A percentile compares a stretch with the other conserved stretches of the same genome.
Evolutionary conservation across 1,140 invertebrate species (phyloP).

Genomic region (Cephus cinctus): DNA sequence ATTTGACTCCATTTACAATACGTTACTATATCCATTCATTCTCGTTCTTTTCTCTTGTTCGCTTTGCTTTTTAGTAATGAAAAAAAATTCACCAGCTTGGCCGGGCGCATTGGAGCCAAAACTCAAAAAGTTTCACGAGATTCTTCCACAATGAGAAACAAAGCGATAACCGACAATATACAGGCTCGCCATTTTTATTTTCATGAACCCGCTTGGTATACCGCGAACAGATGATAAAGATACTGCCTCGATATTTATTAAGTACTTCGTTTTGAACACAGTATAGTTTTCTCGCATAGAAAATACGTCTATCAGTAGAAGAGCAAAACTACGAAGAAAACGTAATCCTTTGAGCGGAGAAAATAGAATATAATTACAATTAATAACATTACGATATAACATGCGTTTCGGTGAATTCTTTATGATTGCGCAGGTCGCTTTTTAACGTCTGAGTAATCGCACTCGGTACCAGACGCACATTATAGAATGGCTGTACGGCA

Average conservation of each 20-base stretch:
- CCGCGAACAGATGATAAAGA: conserved; percentile 1
- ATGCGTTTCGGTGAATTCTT: conserved; percentile 3
- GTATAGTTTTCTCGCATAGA: conserved; percentile 21
- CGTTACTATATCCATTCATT: too few relatives aligned
- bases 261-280: conserved; percentile 27
- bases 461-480: neutral
- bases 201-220: conserved; percentile 1
- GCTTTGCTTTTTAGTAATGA: too few relatives aligned
- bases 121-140: too few relatives aligned
- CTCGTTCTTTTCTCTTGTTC: too few relatives aligned
- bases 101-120: too few relatives aligned
- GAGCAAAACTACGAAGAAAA: conserved; percentile 9
- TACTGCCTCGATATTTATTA: neutral
- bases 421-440: neutral
- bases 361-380: neutral
- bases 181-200: too few relatives aligned
- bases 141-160: too few relatives aligned
- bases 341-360: neutral
- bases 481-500: neutral
- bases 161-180: too few relatives aligned
- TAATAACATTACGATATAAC: neutral
- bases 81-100: too few relatives aligned
- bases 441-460: neutral
- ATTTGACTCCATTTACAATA: too few relatives aligned
- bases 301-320: conserved; percentile 17